A percentile compares a stretch with the other conserved stretches of the same genome.
Conservation (phyloP, 1,140 invertebrate species). For the Diprion similis region DNA sequence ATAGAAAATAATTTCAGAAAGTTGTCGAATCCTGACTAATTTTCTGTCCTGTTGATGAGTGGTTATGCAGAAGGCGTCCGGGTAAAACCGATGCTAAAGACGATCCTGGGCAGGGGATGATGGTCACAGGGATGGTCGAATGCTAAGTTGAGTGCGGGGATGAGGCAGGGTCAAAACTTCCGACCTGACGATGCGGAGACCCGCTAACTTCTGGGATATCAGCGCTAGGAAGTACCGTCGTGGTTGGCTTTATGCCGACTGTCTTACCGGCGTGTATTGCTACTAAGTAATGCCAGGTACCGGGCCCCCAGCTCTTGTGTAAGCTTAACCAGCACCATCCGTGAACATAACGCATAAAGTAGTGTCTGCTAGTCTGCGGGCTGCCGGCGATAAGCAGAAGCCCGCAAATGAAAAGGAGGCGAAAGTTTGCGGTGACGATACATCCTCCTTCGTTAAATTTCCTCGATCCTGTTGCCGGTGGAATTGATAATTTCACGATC, state of each 20-base stretch:
- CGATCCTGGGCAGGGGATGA: neutral
- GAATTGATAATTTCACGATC: too few relatives aligned
- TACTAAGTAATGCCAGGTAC: neutral
- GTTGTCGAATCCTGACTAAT: neutral
- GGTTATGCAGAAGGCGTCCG: neutral
- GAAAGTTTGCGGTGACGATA: too few relatives aligned
- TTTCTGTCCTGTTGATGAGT: neutral
- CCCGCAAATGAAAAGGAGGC: too few relatives aligned
- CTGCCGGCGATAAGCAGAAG: too few relatives aligned
- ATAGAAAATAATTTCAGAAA: too few relatives aligned
- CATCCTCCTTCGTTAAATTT: too few relatives aligned
- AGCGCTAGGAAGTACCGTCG: neutral
- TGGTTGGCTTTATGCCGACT: slow-evolving; percentile 1
- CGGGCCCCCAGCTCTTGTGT: neutral
- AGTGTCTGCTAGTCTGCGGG: too few relatives aligned
- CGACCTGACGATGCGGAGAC: slow-evolving; percentile 3
- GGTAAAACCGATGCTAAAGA: neutral
- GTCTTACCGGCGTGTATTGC: neutral
- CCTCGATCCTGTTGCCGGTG: too few relatives aligned
- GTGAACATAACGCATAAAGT: too few relatives aligned
- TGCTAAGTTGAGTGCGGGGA: neutral
- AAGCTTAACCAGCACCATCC: too few relatives aligned
- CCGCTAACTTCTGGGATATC: neutral
- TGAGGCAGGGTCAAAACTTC: neutral
- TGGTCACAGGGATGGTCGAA: neutral